phyloP scores from a whole-genome alignment of 2,797 vertebrate genomes.

The Tokudaia tokunoshimensis region DNA sequence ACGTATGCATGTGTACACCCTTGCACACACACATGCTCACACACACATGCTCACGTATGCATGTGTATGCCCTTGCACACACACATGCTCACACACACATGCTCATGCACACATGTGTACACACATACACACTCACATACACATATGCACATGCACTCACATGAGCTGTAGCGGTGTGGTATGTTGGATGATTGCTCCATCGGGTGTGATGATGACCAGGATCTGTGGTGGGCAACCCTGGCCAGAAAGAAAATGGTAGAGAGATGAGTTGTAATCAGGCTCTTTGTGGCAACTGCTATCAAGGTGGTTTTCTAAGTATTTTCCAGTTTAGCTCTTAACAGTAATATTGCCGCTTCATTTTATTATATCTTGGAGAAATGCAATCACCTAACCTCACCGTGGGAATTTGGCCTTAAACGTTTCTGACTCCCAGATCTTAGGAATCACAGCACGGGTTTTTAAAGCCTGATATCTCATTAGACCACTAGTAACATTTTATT shows the following conservation, averaged over 20 bases:
- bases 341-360: conserved; percentile 1
- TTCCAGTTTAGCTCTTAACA: neutral
- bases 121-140: neutral
- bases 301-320: conserved; percentile 8
- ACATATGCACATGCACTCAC: neutral
- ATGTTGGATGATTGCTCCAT: neutral
- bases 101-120: neutral
- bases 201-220: neutral
- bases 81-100: neutral
- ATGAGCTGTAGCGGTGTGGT: neutral
- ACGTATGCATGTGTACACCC: no score
- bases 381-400: conserved; percentile 26
- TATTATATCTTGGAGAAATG: neutral
- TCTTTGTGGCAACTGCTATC: neutral
- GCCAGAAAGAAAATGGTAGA: neutral
- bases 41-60: neutral
- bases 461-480: conserved; percentile 18
- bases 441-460: conserved; percentile 11
- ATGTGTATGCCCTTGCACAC: no score
- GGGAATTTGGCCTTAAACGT: neutral
- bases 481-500: neutral
- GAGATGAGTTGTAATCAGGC: neutral
- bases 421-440: neutral
- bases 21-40: neutral
- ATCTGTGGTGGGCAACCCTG: neutral